Base-by-base conservation (phyloP, 64 coral and sea anemone species). In the Dendronephthya gigantea region DNA sequence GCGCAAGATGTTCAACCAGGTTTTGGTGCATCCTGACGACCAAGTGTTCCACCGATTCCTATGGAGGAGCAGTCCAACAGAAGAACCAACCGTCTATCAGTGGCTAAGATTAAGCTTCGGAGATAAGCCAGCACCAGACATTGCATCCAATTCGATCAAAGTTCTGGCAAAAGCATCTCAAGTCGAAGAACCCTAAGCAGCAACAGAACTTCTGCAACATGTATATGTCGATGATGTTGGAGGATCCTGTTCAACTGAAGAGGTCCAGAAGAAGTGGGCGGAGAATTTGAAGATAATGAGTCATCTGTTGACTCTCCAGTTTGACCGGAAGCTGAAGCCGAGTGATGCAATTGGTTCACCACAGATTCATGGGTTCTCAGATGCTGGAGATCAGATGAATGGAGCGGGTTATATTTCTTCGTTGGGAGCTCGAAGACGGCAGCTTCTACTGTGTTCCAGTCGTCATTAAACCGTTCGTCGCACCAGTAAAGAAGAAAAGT, bases 81-180 rank as follows among this genome's bases (percentile, higher is more conserved):
- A 85, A 19, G 29, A 40, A 19, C 89, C 89, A 16, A 48, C 88
- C 49, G 89, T 90, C 39, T 90, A 86, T 48, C 68, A 90, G 74
- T 90, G 88, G 83, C 82, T 76, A n/a, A 65, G 82, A 10, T 69
- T 90, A n/a, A 90, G 47, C 28, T 90, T 90, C 81, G 89, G 83
- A 35, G 83, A 90, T 86, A 90, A 86, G 19, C 84, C 83, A 52
- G 89, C 89, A 12, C 83, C 89, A 55, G 62, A 90, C 70, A 85
- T 90, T 39, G 83, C 89, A 14, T 81, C 84, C 25, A 90, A 85
- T 58, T 37, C 62, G 12, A 85, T 90, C 29, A 90, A 90, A 28
- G 31, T 37, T 27, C 27, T 90, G 32, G 83, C 84, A 38, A 81
- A 85, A 51, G 55, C 76, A 9, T 70, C 89, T 52, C 25, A 90